These are phyloP conservation scores for Bubo bubo DNA, from an alignment of 2,113 vertebrate species.

Conservation along the genomic window DNA sequence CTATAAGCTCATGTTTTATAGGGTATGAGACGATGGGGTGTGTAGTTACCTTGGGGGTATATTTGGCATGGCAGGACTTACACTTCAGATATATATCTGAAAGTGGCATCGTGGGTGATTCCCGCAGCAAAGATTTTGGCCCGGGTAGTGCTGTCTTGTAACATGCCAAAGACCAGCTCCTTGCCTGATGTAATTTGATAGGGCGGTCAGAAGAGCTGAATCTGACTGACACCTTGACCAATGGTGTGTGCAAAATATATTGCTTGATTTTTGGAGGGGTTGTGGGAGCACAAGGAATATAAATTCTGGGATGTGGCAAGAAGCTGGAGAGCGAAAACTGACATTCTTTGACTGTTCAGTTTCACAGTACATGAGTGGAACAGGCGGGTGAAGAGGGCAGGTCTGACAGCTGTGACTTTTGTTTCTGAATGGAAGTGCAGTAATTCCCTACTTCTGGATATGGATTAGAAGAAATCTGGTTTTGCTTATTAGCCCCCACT, in stretches of 20 bases:
- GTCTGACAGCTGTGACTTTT: neutral
- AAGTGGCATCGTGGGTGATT: neutral
- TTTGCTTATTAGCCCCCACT: neutral
- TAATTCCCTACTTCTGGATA: neutral
- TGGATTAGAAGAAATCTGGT: neutral
- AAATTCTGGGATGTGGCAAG: neutral
- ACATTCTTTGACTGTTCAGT: neutral
- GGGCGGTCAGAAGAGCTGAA: neutral
- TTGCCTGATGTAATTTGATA: neutral
- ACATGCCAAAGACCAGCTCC: neutral
- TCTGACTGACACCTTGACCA: neutral
- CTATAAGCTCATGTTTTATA: neutral
- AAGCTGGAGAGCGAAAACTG: neutral
- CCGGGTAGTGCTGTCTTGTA: neutral
- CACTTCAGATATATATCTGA: accelerated
- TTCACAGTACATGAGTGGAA: neutral
- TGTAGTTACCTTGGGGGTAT: neutral
- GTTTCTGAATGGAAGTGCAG: neutral
- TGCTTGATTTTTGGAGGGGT: neutral
- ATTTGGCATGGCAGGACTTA: neutral
- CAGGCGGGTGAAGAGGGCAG: neutral
- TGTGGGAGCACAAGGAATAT: neutral
- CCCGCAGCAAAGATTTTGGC: neutral
- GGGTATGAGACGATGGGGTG: neutral
- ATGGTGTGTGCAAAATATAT: neutral